Conservation (phyloP, 2,888 invertebrate genomes). For the Drosophila mayaguana region DNA sequence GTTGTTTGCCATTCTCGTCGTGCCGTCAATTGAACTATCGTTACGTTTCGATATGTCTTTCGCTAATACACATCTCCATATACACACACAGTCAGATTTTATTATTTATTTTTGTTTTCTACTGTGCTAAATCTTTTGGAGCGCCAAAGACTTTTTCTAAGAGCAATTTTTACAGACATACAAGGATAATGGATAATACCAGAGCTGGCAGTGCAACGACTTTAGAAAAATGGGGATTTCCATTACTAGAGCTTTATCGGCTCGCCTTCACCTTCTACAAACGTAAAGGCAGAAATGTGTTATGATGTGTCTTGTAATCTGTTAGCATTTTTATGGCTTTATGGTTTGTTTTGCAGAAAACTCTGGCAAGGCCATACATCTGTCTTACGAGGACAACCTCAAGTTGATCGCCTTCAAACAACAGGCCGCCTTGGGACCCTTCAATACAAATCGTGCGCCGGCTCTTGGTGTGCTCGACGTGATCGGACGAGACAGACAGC, state of each 20-base stretch:
- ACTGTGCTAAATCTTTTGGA: slow-evolving; percentile 43
- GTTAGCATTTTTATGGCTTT: slow-evolving; percentile 41
- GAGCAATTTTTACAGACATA: neutral
- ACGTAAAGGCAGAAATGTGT: slow-evolving; percentile 87
- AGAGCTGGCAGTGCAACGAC: slow-evolving; percentile 32
- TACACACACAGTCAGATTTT: slow-evolving; percentile 47
- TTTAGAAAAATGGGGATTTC: slow-evolving; percentile 88
- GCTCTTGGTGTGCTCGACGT: slow-evolving; percentile 97
- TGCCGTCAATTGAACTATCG: slow-evolving; percentile 23
- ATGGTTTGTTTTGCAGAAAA: slow-evolving; percentile 89
- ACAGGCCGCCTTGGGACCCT: slow-evolving; percentile 94
- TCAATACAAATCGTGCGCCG: slow-evolving; percentile 89
- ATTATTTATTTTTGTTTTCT: slow-evolving; percentile 75
- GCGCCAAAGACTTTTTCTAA: slow-evolving; percentile 27
- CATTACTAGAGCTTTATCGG: slow-evolving; percentile 93
- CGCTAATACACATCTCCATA: slow-evolving; percentile 9
- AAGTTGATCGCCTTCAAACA: slow-evolving; percentile 96
- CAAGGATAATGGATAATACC: slow-evolving; percentile 23
- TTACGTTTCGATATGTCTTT: slow-evolving; percentile 16
- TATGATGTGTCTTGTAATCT: neutral
- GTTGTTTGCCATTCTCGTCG: neutral
- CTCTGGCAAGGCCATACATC: slow-evolving; percentile 97
- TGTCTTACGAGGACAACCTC: slow-evolving; percentile 96
- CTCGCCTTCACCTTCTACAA: slow-evolving; percentile 96
- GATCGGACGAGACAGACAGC: slow-evolving; percentile 95